These are phyloP conservation scores for Buathra laborator DNA, from an alignment of 2,888 invertebrate species.

Conservation along the genomic window DNA sequence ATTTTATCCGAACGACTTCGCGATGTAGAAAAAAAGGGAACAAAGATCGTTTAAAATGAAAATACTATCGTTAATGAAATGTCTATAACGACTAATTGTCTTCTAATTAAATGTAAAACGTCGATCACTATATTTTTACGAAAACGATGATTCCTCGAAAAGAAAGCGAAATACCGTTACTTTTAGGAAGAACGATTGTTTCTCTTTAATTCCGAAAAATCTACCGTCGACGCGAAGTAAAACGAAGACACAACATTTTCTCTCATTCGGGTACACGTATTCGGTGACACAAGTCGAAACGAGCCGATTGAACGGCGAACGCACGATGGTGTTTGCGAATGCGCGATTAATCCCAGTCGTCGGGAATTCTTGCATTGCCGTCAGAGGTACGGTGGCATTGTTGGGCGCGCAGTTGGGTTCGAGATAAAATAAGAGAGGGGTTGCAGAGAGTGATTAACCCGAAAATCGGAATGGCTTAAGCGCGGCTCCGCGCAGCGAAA, in stretches of 20 bases:
- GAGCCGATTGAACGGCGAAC: slow-evolving; percentile 15
- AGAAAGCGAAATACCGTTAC: no score
- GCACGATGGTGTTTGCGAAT: slow-evolving; percentile 43
- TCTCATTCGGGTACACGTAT: background rate
- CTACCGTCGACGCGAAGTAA: background rate
- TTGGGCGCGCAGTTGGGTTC: slow-evolving; percentile 56
- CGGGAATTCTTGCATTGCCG: slow-evolving; percentile 34
- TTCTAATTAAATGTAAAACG: no score
- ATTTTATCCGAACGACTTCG: no score
- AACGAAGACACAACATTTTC: slow-evolving; percentile 1
- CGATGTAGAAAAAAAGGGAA: no score
- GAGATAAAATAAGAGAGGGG: slow-evolving; percentile 64
- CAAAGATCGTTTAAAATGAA: no score
- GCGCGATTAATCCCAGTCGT: slow-evolving; percentile 62
- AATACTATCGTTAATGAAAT: no score
- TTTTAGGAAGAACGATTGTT: no score
- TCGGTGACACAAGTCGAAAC: background rate
- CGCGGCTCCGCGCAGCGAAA: slow-evolving; percentile 43
- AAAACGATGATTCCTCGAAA: no score
- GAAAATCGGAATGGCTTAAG: slow-evolving; percentile 73
- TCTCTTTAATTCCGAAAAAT: background rate
- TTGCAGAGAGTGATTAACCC: slow-evolving; percentile 75
- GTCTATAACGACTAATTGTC: no score
- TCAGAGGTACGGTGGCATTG: background rate
- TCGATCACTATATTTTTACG: no score